These are phyloP conservation scores for Drosophila eugracilis DNA, from an alignment of 1,140 invertebrate genomes.

Conservation along the genomic window DNA sequence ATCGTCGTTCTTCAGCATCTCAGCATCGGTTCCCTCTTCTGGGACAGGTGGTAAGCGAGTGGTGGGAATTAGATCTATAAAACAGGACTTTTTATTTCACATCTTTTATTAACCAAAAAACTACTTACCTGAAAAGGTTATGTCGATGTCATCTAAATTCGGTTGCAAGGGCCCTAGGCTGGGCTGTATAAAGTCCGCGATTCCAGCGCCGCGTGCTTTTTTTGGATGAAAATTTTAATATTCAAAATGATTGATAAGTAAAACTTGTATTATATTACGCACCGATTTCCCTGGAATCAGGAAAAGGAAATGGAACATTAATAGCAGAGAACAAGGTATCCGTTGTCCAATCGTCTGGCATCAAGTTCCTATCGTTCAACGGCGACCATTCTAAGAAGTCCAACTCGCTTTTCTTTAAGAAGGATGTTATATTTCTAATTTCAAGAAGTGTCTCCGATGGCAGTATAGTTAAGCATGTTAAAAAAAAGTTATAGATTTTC, in stretches of 20 bases:
- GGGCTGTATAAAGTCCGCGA: constrained; percentile 99
- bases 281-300: constrained; percentile 98
- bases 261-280: neutral
- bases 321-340: constrained; percentile 96
- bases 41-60: constrained; percentile 86
- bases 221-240: neutral
- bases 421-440: too few relatives aligned
- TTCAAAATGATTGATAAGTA: neutral
- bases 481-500: too few relatives aligned
- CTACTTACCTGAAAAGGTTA: constrained; percentile 90
- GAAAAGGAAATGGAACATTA: constrained; percentile 96
- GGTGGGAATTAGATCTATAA: constrained; percentile 68
- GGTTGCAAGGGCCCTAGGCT: constrained; percentile 98
- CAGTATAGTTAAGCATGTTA: too few relatives aligned
- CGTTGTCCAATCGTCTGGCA: constrained; percentile 89
- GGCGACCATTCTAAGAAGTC: constrained; percentile 91
- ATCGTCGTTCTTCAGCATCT: constrained; percentile 81
- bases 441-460: too few relatives aligned
- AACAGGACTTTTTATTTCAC: neutral
- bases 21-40: constrained; percentile 85
- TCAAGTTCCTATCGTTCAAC: constrained; percentile 89
- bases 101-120: neutral
- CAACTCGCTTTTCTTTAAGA: constrained; percentile 90
- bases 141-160: constrained; percentile 98
- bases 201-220: constrained; percentile 88